A percentile compares a stretch with the other conserved stretches of the same genome.
phyloP scores from a whole-genome alignment of 2,888 invertebrate species.

The Meiosimyza decipiens region DNA sequence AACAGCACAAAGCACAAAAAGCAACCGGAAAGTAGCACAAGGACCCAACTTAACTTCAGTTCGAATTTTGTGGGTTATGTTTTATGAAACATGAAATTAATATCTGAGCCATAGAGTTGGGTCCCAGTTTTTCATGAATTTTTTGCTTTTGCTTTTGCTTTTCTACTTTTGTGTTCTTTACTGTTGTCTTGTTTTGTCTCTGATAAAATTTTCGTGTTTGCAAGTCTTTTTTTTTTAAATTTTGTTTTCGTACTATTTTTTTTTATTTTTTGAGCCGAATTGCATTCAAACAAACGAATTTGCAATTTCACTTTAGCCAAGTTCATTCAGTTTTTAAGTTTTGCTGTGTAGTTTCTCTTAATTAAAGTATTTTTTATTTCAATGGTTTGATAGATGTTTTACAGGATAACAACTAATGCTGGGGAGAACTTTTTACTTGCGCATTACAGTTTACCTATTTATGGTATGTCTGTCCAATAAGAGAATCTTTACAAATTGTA shows the following conservation, averaged over 20 bases:
- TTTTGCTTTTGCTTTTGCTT: not conserved
- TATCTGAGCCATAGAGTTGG: slow-evolving; percentile 1
- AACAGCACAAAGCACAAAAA: not conserved
- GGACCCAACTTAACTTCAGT: slow-evolving; percentile 14
- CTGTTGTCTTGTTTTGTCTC: not conserved
- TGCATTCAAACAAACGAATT: slow-evolving; percentile 15
- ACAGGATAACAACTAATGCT: too few relatives aligned
- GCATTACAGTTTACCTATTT: too few relatives aligned
- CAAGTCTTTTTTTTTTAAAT: not conserved
- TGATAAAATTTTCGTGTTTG: too few relatives aligned
- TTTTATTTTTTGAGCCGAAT: not conserved
- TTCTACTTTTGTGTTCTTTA: not conserved
- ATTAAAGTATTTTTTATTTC: too few relatives aligned
- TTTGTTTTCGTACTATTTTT: not conserved
- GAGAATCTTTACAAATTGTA: too few relatives aligned
- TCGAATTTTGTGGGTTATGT: slow-evolving; percentile 23
- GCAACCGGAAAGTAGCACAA: slow-evolving; percentile 29
- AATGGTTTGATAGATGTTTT: too few relatives aligned
- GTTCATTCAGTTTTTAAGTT: not conserved
- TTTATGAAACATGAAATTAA: slow-evolving; percentile 30
- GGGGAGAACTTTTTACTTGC: too few relatives aligned
- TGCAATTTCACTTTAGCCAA: not conserved
- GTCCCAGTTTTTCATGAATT: not conserved
- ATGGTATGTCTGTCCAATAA: too few relatives aligned
- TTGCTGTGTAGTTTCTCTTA: too few relatives aligned